phyloP scores from a whole-genome alignment of 2,797 vertebrate species.

The Sebastolobus altivelis region DNA sequence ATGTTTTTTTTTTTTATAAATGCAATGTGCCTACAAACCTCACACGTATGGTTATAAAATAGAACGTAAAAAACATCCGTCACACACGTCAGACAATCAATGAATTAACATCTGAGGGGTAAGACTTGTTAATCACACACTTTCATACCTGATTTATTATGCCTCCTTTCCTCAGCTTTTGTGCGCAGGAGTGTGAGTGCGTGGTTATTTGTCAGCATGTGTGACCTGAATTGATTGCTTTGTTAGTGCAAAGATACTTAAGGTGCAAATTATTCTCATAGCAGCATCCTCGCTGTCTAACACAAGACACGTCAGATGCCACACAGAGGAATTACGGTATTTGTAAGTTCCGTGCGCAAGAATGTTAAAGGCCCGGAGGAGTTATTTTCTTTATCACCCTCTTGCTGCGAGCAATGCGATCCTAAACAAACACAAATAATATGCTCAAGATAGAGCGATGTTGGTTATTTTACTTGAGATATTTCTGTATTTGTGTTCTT shows the following conservation, averaged over 20 bases:
- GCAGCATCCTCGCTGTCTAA: slow-evolving; percentile 31
- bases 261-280: slow-evolving; percentile 25
- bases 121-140: slow-evolving; percentile 61
- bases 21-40: slow-evolving; percentile 8
- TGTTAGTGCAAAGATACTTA: slow-evolving; percentile 40
- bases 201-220: slow-evolving; percentile 15
- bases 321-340: neutral
- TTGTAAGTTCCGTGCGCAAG: neutral
- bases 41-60: slow-evolving; percentile 6
- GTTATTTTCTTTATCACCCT: neutral
- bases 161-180: slow-evolving; percentile 4
- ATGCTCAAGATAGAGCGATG: neutral
- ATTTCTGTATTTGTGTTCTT: neutral
- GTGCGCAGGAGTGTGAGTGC: neutral
- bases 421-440: neutral
- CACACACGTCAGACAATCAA: slow-evolving; percentile 30
- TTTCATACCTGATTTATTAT: slow-evolving; percentile 50
- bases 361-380: neutral
- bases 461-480: neutral
- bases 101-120: slow-evolving; percentile 55
- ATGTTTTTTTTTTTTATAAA: slow-evolving; percentile 21
- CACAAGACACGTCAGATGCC: neutral
- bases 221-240: slow-evolving; percentile 49
- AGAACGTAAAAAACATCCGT: slow-evolving; percentile 15
- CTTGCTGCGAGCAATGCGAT: neutral